Evolutionary conservation across 1,140 invertebrate genomes (phyloP).

Genomic region (Danaus plexippus): DNA sequence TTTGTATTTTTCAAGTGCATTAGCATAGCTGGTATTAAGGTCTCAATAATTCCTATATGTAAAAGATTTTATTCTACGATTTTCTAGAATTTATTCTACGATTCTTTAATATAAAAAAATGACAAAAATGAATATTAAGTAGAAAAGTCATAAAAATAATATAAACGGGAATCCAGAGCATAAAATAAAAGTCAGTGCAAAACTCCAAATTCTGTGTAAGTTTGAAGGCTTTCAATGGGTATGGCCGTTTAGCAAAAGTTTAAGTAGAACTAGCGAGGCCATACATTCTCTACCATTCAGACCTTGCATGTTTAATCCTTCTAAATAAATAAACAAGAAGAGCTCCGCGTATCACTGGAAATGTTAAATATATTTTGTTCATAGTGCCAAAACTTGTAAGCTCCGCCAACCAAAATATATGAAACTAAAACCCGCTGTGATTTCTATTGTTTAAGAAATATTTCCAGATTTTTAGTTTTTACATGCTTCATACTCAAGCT

Average conservation of each 20-base stretch:
- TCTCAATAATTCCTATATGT: too few relatives aligned
- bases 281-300: conserved; percentile 39
- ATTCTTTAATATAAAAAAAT: too few relatives aligned
- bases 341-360: conserved; percentile 41
- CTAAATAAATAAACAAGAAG: conserved; percentile 61
- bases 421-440: conserved; percentile 1
- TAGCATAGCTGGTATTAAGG: too few relatives aligned
- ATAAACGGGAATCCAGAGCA: too few relatives aligned
- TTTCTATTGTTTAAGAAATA: conserved; percentile 5
- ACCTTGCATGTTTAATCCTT: conserved; percentile 52
- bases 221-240: conserved; percentile 57
- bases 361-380: conserved; percentile 46
- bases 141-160: too few relatives aligned
- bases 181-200: conserved; percentile 13
- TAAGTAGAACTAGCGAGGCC: conserved; percentile 48
- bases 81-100: too few relatives aligned
- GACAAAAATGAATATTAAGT: too few relatives aligned
- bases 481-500: too few relatives aligned
- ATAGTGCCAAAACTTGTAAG: conserved; percentile 22
- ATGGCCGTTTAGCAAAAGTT: conserved; percentile 60
- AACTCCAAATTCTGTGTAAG: conserved; percentile 42
- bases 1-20: too few relatives aligned
- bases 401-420: conserved; percentile 8
- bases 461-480: too few relatives aligned
- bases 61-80: too few relatives aligned